A percentile compares a stretch with the other conserved stretches of the same genome.
Conservation (phyloP, 2,888 invertebrate species). For the Andrena chrysosceles region DNA sequence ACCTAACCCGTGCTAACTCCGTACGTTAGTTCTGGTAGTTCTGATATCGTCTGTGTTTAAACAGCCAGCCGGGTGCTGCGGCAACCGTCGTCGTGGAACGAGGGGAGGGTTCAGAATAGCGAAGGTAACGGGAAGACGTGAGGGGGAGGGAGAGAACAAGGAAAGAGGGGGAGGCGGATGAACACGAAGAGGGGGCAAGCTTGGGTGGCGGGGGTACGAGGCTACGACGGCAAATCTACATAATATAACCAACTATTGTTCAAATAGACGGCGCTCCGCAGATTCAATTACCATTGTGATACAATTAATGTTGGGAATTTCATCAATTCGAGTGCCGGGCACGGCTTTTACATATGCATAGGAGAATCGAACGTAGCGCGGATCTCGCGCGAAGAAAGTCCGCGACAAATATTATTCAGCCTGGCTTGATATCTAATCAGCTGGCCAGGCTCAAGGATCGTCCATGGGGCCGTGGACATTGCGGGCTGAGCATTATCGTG, state of each 20-base stretch:
- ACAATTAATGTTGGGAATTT: conserved; percentile 85
- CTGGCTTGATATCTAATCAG: conserved; percentile 64
- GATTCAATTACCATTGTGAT: conserved; percentile 85
- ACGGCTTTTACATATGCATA: conserved; percentile 84
- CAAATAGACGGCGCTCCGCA: conserved; percentile 85
- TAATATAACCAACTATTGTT: conserved; percentile 85
- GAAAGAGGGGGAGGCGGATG: conserved; percentile 38
- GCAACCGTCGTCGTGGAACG: conserved; percentile 70
- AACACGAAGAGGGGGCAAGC: conserved; percentile 69
- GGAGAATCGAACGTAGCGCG: conserved; percentile 82
- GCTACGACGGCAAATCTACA: conserved; percentile 84
- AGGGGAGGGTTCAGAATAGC: conserved; percentile 41
- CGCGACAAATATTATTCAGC: conserved; percentile 73
- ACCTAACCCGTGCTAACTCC: conserved; percentile 77
- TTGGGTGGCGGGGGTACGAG: conserved; percentile 73
- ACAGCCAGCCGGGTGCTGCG: conserved; percentile 82
- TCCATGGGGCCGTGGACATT: background rate
- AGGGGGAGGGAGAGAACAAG: conserved; percentile 45
- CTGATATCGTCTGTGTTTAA: conserved; percentile 85
- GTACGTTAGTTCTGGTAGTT: conserved; percentile 82
- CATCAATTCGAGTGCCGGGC: conserved; percentile 84
- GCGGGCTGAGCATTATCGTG: background rate
- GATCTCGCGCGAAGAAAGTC: conserved; percentile 76
- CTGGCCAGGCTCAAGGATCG: conserved; percentile 20
- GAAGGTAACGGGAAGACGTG: conserved; percentile 63